Conservation (phyloP, 1,140 invertebrate species). For the Arion vulgaris region DNA sequence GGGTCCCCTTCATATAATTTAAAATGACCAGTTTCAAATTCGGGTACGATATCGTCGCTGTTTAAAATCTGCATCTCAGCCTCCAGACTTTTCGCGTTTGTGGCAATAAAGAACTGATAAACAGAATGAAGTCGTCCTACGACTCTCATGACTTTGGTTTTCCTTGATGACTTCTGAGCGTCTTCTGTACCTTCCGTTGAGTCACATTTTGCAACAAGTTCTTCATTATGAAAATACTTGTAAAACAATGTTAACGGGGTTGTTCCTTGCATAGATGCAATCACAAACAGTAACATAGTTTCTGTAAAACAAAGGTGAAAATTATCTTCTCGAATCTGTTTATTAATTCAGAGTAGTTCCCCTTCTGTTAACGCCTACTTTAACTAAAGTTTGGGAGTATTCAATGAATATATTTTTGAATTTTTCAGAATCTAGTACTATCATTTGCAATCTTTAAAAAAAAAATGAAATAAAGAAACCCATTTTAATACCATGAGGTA, state of each 20-base stretch:
- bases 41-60: conserved; percentile 4
- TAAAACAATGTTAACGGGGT: background rate
- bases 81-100: background rate
- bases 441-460: too few species aligned
- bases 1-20: background rate
- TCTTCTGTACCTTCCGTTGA: background rate
- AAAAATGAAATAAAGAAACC: too few species aligned
- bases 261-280: background rate
- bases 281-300: conserved; percentile 17
- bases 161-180: background rate
- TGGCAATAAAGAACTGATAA: background rate
- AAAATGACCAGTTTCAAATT: conserved; percentile 20
- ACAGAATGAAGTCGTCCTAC: conserved; percentile 17
- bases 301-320: too few species aligned
- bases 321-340: too few species aligned
- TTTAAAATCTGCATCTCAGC: conserved; percentile 13
- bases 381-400: too few species aligned
- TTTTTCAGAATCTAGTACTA: too few species aligned
- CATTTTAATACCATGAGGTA: too few species aligned
- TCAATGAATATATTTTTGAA: too few species aligned
- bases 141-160: background rate
- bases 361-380: background rate
- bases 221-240: conserved; percentile 9
- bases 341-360: too few species aligned
- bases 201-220: background rate